Conservation (phyloP, 2,888 invertebrate species). For the Idaea aversata region DNA sequence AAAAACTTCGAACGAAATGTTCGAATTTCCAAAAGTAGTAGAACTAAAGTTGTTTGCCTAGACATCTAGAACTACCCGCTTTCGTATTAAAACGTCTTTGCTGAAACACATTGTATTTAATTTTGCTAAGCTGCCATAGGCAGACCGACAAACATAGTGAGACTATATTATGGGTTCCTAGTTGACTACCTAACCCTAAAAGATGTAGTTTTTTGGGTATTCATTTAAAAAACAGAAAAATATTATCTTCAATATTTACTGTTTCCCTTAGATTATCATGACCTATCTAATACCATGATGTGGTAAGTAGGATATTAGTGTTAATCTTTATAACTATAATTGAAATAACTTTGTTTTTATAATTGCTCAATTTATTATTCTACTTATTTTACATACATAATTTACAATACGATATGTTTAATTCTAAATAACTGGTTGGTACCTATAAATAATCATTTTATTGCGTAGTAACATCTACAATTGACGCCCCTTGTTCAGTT, state of each 20-base stretch:
- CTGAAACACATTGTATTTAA: no score
- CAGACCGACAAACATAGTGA: no score
- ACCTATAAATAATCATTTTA: conserved; percentile 25
- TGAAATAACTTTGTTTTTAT: conserved; percentile 3
- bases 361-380: conserved; percentile 28
- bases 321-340: neutral
- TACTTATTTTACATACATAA: conserved; percentile 29
- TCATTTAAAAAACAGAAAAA: neutral
- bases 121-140: no score
- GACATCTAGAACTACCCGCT: no score
- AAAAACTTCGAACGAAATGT: no score
- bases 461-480: conserved; percentile 58
- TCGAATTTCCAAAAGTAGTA: no score
- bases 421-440: conserved; percentile 18
- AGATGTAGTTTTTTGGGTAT: no score
- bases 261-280: no score
- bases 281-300: neutral
- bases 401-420: conserved; percentile 19
- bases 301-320: neutral
- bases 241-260: neutral
- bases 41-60: no score
- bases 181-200: no score
- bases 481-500: conserved; percentile 53
- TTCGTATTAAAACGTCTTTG: no score
- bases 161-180: no score